Conservation (phyloP, 2,888 invertebrate genomes). For the Dicroscelio sp. region DNA sequence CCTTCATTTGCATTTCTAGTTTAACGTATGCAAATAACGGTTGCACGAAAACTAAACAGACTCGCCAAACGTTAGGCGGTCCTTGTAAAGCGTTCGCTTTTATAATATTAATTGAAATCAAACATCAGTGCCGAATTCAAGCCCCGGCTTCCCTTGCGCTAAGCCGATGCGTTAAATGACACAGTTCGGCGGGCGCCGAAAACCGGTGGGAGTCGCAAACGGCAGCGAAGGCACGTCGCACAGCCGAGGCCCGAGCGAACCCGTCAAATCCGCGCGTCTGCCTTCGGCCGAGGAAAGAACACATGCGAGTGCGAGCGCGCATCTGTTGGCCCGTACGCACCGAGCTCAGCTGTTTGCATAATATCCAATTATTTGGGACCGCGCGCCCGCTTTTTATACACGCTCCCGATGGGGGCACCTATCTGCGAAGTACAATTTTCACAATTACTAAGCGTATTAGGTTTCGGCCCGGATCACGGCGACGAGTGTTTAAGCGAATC, state of each 20-base stretch:
- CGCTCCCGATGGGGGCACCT: conserved; percentile 42
- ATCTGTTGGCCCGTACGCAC: conserved; percentile 85
- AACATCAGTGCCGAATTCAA: conserved; percentile 82
- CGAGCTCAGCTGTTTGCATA: conserved; percentile 86
- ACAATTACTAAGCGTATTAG: conserved; percentile 74
- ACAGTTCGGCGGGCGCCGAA: conserved; percentile 44
- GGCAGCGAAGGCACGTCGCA: background rate
- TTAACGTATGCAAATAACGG: conserved; percentile 80
- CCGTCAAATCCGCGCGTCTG: conserved; percentile 39
- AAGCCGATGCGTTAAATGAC: conserved; percentile 84
- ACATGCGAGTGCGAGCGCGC: conserved; percentile 78
- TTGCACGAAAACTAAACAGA: conserved; percentile 78
- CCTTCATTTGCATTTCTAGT: conserved; percentile 80
- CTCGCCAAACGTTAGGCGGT: conserved; percentile 67
- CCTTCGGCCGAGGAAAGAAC: conserved; percentile 48
- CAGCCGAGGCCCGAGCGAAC: conserved; percentile 15
- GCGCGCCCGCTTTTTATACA: conserved; percentile 61
- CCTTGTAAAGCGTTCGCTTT: conserved; percentile 83
- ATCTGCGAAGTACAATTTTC: conserved; percentile 60
- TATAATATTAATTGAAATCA: conserved; percentile 88
- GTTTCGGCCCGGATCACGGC: conserved; percentile 53
- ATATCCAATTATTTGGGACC: conserved; percentile 87
- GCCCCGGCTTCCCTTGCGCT: conserved; percentile 71
- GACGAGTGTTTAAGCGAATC: conserved; percentile 56
- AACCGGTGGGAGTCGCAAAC: conserved; percentile 50